Percentiles rank a stretch among this genome's conserved stretches.
These are phyloP conservation scores for Brevimyrus niger DNA, from an alignment of 2,113 vertebrate genomes.

Conservation along the genomic window DNA sequence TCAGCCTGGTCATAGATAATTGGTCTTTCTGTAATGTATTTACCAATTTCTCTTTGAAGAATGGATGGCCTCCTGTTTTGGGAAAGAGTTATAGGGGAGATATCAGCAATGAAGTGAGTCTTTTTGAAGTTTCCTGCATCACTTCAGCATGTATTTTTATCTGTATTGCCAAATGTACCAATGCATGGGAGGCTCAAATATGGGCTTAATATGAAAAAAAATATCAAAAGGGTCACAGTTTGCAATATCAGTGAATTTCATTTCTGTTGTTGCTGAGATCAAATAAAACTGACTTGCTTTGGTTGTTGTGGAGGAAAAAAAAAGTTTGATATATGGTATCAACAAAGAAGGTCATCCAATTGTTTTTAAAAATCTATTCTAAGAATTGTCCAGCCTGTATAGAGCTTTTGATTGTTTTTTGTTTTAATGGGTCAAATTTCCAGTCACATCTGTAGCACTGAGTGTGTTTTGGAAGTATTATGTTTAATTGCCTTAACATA, in stretches of 20 bases:
- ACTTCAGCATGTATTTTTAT: not conserved
- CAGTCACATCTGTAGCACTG: not conserved
- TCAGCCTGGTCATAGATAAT: not conserved
- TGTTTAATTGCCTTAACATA: too few relatives aligned
- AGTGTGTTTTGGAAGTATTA: not conserved
- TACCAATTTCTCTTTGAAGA: not conserved
- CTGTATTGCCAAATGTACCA: not conserved
- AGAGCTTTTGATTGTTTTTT: not conserved
- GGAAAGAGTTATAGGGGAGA: not conserved
- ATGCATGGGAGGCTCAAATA: not conserved
- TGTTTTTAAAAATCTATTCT: not conserved
- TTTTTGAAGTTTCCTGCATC: slow-evolving; percentile 4
- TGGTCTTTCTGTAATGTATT: not conserved
- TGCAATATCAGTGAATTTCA: too few relatives aligned
- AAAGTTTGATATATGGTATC: not conserved
- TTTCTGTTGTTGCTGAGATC: not conserved
- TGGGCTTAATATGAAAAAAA: too few relatives aligned
- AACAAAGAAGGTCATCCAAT: not conserved
- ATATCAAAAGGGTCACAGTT: too few relatives aligned
- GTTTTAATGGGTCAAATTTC: not conserved
- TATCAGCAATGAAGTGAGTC: not conserved
- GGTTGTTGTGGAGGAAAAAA: not conserved
- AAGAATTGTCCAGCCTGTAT: not conserved
- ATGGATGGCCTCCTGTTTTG: not conserved
- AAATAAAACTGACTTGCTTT: not conserved